Conservation (phyloP, 2,888 invertebrate genomes). For the Barypeithes pellucidus region DNA sequence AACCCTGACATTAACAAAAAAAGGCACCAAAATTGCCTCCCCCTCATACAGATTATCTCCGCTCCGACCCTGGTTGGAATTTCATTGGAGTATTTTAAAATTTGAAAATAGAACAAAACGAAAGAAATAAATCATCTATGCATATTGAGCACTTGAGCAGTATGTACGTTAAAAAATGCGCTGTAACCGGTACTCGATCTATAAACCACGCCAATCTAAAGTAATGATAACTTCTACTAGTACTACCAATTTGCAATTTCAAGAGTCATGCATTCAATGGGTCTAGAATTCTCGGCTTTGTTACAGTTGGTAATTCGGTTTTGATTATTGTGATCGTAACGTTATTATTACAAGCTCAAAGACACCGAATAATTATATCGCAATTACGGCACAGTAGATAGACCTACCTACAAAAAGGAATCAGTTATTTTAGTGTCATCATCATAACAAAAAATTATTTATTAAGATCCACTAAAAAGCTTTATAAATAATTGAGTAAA, state of each 20-base stretch:
- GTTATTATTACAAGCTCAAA: slow-evolving; percentile 18
- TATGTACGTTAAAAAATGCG: slow-evolving; percentile 4
- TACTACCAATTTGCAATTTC: slow-evolving; percentile 38
- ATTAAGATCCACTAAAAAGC: slow-evolving; percentile 12
- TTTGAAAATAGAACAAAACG: background rate
- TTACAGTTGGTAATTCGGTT: slow-evolving; percentile 30
- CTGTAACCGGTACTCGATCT: slow-evolving; percentile 1
- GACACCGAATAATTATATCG: slow-evolving; percentile 23
- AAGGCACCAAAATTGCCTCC: no score
- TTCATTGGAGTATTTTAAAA: no score
- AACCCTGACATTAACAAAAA: no score
- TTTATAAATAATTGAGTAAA: slow-evolving; percentile 6
- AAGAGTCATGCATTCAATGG: slow-evolving; percentile 34
- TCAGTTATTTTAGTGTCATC: slow-evolving; percentile 26
- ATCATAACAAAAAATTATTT: background rate
- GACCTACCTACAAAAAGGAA: slow-evolving; percentile 7
- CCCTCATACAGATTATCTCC: no score
- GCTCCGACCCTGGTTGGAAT: no score
- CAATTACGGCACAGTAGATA: slow-evolving; percentile 9
- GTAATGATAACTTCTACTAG: slow-evolving; percentile 29
- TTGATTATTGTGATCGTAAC: slow-evolving; percentile 26
- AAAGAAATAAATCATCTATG: background rate
- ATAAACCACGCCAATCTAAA: slow-evolving; percentile 24
- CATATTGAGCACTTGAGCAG: slow-evolving; percentile 12
- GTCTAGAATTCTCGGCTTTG: slow-evolving; percentile 31